phyloP scores from a whole-genome alignment of 2,113 vertebrate genomes.

The Xenopus borealis region DNA sequence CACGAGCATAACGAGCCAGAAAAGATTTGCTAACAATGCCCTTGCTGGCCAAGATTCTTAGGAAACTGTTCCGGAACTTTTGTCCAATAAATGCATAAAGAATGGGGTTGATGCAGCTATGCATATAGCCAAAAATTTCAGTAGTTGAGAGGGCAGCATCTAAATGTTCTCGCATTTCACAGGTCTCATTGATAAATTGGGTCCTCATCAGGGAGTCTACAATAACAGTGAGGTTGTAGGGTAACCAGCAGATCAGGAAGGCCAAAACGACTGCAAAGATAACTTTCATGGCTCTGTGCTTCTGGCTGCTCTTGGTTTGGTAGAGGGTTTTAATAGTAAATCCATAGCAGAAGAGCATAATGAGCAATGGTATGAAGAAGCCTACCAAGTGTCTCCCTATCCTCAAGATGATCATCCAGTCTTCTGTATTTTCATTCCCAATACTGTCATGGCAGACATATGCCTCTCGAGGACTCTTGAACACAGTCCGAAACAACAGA shows the following conservation, averaged over 20 bases:
- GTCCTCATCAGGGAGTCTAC: conserved; percentile 70
- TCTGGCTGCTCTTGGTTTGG: conserved; percentile 75
- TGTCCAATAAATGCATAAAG: conserved; percentile 86
- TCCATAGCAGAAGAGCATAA: conserved; percentile 83
- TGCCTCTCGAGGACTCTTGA: fast-evolving
- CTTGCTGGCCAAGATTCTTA: conserved; percentile 65
- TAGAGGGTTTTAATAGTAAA: conserved; percentile 72
- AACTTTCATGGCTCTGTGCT: conserved; percentile 82
- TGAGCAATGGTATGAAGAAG: conserved; percentile 74
- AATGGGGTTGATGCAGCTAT: conserved; percentile 87
- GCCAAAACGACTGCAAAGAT: conserved; percentile 81
- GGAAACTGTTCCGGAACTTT: conserved; percentile 82
- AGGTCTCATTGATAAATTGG: conserved; percentile 38
- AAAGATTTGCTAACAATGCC: conserved; percentile 72
- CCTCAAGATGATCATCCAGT: conserved; percentile 63
- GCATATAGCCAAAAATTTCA: conserved; percentile 72
- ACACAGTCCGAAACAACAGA: conserved; percentile 59
- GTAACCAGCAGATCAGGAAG: conserved; percentile 85
- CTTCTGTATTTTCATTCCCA: conserved; percentile 42
- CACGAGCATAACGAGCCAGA: conserved; percentile 50
- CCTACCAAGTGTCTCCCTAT: conserved; percentile 70
- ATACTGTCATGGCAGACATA: conserved; percentile 71
- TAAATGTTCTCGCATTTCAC: conserved; percentile 52
- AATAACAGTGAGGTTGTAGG: conserved; percentile 73
- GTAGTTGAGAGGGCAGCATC: conserved; percentile 60